Evolutionary conservation across 2,113 vertebrate genomes (phyloP), one percentile per base, ranked within the genome.

Genomic region (Neopipo cinnamomea): DNA sequence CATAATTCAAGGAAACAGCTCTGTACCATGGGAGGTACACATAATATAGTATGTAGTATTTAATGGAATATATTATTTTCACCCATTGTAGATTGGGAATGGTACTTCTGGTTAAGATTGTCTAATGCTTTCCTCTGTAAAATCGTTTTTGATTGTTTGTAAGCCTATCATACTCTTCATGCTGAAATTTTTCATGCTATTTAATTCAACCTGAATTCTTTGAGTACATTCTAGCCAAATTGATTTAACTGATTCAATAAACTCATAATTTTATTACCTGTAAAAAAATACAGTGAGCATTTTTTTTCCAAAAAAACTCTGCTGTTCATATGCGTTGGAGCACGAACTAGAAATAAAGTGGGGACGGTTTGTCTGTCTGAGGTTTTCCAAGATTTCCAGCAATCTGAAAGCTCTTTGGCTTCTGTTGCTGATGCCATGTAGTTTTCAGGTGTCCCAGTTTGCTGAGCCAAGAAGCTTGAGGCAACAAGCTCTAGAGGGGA

Each of bases 201-300:
- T 67, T 75, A 50, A 47, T 65, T 67, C 13, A 31, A 27, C 21
- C 52, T 82, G 61, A 89, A 71, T 63, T 93, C 39, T 20, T 75
- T 58, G 14, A 74, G 56, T 24, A 55, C 39, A 47, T 80, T 85
- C 50, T 30, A 88, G n/a, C 16, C 71, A 88, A 71, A 75, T 19
- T 56, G 33, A 84, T 93, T 81, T 71, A 61, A 72, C 30, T 52
- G 41, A 55, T 55, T 81, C 55, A 77, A 80, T 85, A 81, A 87
- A 80, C 14, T 75, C 15, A 39, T 33, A 2, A 17, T 61, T 81
- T 56, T 61, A 61, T 78, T 70, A 75, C 23, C 1, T 2, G 16
- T 59, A 23, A 72, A 93, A 91, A 68, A 65, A 39, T 30, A 71
- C 1, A 5, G 33, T 50, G 39, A 72, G 4, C 19, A 17, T 24